Base-by-base conservation (phyloP, 2,888 invertebrate species). In the Pseudeuparius sepicola region DNA sequence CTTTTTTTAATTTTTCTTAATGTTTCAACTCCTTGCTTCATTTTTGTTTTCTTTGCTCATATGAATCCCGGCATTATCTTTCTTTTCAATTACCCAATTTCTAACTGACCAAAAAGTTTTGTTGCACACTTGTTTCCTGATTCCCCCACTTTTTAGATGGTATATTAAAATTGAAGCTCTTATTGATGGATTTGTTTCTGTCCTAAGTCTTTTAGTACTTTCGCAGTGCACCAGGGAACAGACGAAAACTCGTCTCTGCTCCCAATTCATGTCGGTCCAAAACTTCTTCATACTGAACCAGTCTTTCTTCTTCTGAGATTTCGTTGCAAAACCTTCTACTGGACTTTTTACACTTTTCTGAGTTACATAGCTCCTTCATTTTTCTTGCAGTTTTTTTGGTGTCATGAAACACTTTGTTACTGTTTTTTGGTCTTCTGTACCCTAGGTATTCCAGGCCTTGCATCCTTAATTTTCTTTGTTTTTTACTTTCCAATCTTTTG, bases 91-190 rank as follows among this genome's bases (percentile, higher is more conserved):
- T 10, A 37, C 37, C 28, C 37, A 37, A 16, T 15, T 37, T 18
- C 33, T 33, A 13, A 33, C 33, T 37, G 37, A 33, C 37, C 33
- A 37, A n/a, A n/a, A n/a, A n/a, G n/a, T n/a, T n/a, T n/a, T n/a
- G n/a, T n/a, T n/a, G 4, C 27, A 27, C 9, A 27, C 27, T 12
- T 27, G 27, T 27, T 12, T 27, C 15, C 27, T 27, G 13, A 4
- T 7, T 27, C 27, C 12, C 13, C 27, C 9, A 27, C 29, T 14
- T n/a, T n/a, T n/a, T n/a, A n/a, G n/a, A n/a, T 31, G 31, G 14
- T 31, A 24, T 4, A 14, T 14, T 15, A 31, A 31, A 23, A 24
- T 14, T 23, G 31, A 14, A 18, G 14, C 24, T 31, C 31, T 31
- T 9, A 24, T 31, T 23, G 24, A 31, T 4, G 2, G 14, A 14